Evolutionary conservation across 1,140 invertebrate genomes (phyloP), one percentile per base, ranked within the genome.

Genomic region (Drosophila arawakana): DNA sequence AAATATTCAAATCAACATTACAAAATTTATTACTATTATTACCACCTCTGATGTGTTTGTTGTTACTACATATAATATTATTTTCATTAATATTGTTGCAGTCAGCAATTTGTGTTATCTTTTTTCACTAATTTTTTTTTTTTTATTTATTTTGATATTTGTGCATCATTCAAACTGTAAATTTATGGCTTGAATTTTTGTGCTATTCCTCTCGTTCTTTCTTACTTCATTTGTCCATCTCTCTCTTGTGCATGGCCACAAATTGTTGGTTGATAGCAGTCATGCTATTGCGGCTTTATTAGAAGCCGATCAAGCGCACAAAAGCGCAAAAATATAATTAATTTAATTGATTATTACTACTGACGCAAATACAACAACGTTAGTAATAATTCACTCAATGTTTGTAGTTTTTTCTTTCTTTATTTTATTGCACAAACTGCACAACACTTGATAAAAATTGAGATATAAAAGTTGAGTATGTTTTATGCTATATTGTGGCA

Each of bases 301-400:
- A 52, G 73, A 30, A 49, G 55, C 8, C 49, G 59, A 55, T 58
- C 44, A 68, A 50, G 67, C 50, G 58, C 44, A 59, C 35, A 21
- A 67, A 71, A 71, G 25, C 35, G 30, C 30, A 59, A 62, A 68
- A 76, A 35, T 34, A 65, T 35, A 44, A 44, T 60, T 73, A 60
- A 73, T 39, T 73, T 68, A 68, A 78, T 76, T 75, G 72, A 66
- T 75, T 57, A 61, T 66, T 61, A 34, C 43, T 8, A 34, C 43
- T 52, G 57, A 57, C 72, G 68, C 41, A 37, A 35, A 43, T 1
- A 46, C 47, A 70, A 59, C 41, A 50, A 47, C 49, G 63, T 10
- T 34, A 47, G 44, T 52, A 41, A 66, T 39, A 70, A 43, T 50
- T 39, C 34, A 1, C 15, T 57, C 35, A 57, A 57, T 57, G 4